Percentiles rank a stretch among this genome's conserved stretches.
Conservation (phyloP, 2,113 vertebrate genomes). For the Pseudonaja textilis region DNA sequence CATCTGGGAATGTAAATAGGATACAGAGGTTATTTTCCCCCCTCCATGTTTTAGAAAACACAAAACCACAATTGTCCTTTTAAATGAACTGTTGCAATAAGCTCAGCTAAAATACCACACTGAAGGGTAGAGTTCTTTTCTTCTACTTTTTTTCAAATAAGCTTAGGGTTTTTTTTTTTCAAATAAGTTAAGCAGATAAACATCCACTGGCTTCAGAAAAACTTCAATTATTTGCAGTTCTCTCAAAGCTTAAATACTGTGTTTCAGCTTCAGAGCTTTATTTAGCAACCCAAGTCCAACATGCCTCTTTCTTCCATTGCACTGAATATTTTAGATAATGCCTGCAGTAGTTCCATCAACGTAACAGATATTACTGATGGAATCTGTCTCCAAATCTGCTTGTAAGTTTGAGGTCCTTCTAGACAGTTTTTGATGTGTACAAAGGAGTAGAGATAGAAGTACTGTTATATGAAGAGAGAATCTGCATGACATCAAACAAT, state of each 20-base stretch:
- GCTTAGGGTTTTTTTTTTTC: not conserved
- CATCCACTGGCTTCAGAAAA: not conserved
- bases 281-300: not conserved
- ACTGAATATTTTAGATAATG: not conserved
- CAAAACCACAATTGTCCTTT: constrained; percentile 4
- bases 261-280: not conserved
- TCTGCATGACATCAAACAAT: not conserved
- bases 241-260: not conserved
- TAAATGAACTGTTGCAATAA: constrained; percentile 5
- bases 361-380: not conserved
- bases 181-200: constrained; percentile 2
- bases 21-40: not conserved
- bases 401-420: not conserved
- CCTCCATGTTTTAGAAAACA: constrained; percentile 7
- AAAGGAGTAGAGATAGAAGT: not conserved
- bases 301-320: not conserved
- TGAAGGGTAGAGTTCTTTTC: not conserved
- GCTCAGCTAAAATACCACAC: not conserved
- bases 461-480: not conserved
- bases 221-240: not conserved
- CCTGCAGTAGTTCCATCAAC: not conserved
- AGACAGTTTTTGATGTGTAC: not conserved
- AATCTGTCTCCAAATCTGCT: not conserved
- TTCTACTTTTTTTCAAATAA: not conserved
- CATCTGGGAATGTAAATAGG: constrained; percentile 6